Evolutionary conservation across 2,888 invertebrate genomes (phyloP), one percentile per base, ranked within the genome.

Genomic region (Dasypolia templi): DNA sequence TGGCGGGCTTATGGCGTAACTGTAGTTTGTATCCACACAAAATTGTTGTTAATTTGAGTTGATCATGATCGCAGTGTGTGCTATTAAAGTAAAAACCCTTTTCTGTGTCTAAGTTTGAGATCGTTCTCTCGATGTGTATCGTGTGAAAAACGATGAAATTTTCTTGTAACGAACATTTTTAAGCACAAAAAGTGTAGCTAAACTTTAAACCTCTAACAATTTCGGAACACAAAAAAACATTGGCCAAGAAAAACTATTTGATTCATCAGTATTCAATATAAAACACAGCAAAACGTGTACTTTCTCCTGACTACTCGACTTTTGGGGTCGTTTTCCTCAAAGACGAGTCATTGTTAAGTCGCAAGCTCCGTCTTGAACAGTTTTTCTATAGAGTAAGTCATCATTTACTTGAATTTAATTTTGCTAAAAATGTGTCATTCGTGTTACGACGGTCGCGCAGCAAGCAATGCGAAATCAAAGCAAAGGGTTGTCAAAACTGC

Each of bases 281-380:
- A 75, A 75, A 76, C 42, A 59, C 35, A 70, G 39, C 53, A 62
- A 73, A 72, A 66, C 49, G 68, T 68, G 66, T 68, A 84, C 83
- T 84, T 87, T 86, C 83, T 74, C 75, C 59, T 11, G 35, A 9
- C 58, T 51, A n/a, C 12, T 51, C 19, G 19, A 58, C 66, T 39
- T 79, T 80, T 53, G 66, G 22, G 32, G 39, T 61, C 56, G 66
- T 86, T 86, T 87, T 81, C 77, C 68, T 87, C 68, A 67, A 75
- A 67, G 66, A 46, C 42, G 12, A 76, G 56, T 72, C 70, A 75
- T 70, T 78, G 71, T 75, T 56, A 56, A 63, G 72, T 72, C 42
- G 46, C 39, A 58, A 77, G 63, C 53, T 69, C 49, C n/a, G 26
- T 75, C 46, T 77, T 64, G 26, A 53, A 67, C 35, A 69, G 35